Base-by-base conservation (phyloP, 2,797 vertebrate genomes). In the Zalophus californianus region DNA sequence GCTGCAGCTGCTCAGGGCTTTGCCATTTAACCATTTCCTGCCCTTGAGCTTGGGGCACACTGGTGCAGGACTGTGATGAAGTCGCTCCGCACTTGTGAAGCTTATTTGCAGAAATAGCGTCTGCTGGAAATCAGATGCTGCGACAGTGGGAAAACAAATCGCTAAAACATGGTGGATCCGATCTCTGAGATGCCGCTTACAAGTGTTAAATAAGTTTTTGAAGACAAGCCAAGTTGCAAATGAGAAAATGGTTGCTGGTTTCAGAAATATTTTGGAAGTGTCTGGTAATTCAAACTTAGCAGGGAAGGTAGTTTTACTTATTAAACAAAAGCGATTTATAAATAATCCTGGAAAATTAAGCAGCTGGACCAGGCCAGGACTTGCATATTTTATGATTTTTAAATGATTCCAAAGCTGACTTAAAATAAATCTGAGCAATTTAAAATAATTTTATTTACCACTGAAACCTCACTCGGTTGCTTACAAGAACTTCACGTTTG, bases 291-390 rank as follows among this genome's bases (percentile, higher is more conserved):
- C 92, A 62, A 97, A 95, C 96, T 97, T 98, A 98, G 82, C 93
- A 78, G 29, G 58, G 95, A 96, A 90, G 91, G 48, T 87, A 98
- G 97, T 97, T 97, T 98, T 98, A 96, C 84, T 96, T 97, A 95
- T 88, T 97, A 73, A 95, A 91, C 64, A 96, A 93, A 97, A 97
- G 68, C 96, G 92, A 96, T 97, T 89, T 97, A 97, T 97, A 97
- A 85, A 95, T 98, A 96, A 97, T 91, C 13, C 87, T 88, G 38
- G 44, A 96, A 96, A 96, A 97, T 80, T 96, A 95, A 97, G 70
- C 95, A 97, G 70, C 83, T 98, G 96, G 91, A 92, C 94, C 56
- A 82, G 68, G 82, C 80, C 10, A 92, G 41, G 41, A 27, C 84
- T 97, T 98, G 93, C 72, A 94, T 97, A 68, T 97, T 94, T 97